These are phyloP conservation scores for Chloebia gouldiae DNA, from an alignment of 2,113 vertebrate species.

Conservation along the genomic window DNA sequence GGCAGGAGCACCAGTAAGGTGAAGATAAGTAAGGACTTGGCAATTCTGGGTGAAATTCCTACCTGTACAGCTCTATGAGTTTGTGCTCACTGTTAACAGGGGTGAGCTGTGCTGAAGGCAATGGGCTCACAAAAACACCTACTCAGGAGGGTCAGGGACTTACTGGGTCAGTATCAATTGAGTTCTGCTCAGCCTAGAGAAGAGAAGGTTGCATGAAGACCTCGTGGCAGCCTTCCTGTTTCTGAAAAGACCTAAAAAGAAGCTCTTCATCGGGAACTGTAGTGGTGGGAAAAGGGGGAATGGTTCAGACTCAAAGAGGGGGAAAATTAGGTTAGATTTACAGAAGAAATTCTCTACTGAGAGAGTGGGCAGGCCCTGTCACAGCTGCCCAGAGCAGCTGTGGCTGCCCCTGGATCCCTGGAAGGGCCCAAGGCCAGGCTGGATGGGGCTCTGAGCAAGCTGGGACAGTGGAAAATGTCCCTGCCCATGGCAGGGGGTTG, in stretches of 20 bases:
- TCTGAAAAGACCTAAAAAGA: neutral
- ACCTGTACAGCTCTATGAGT: neutral
- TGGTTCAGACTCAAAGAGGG: neutral
- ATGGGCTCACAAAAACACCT: neutral
- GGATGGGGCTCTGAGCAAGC: neutral
- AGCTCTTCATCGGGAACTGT: neutral
- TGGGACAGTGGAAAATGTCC: fast-evolving
- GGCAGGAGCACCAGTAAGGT: neutral
- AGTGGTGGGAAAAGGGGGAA: neutral
- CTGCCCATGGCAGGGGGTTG: neutral
- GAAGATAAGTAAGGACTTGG: neutral
- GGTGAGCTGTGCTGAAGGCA: neutral
- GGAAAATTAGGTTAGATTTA: neutral
- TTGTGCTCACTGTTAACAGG: neutral
- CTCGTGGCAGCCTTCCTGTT: neutral
- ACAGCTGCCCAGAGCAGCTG: neutral
- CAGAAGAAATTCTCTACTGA: neutral
- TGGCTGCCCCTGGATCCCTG: neutral
- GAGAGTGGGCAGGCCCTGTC: neutral
- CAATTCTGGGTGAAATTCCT: neutral
- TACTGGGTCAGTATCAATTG: neutral
- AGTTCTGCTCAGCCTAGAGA: neutral
- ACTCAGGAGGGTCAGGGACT: neutral
- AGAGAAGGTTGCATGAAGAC: neutral
- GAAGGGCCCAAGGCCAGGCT: neutral